These are phyloP conservation scores for Campoletis raptor DNA, from an alignment of 2,888 invertebrate species.

Conservation along the genomic window DNA sequence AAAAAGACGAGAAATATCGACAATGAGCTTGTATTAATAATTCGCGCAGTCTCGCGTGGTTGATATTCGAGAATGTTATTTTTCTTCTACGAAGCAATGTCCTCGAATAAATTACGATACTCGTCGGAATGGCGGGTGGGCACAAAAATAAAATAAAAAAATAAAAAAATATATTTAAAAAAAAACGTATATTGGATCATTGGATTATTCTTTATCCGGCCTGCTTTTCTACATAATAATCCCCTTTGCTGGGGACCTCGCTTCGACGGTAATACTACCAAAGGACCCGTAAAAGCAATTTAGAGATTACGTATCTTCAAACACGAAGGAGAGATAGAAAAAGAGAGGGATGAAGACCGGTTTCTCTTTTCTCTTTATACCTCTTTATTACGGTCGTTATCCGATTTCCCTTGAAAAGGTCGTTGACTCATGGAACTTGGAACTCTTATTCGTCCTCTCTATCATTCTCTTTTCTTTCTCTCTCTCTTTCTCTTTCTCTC, in stretches of 20 bases:
- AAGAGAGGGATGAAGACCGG: conserved; percentile 24
- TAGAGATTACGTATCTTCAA: conserved; percentile 69
- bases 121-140: conserved; percentile 8
- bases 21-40: background rate
- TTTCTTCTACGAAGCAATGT: conserved; percentile 3
- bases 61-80: background rate
- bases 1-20: background rate
- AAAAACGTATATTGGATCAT: conserved; percentile 49
- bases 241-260: conserved; percentile 40
- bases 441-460: background rate
- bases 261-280: conserved; percentile 40
- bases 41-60: conserved; percentile 2
- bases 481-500: conserved; percentile 4
- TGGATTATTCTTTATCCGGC: conserved; percentile 56
- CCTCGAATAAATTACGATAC: conserved; percentile 20
- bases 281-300: conserved; percentile 67
- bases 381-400: conserved; percentile 69
- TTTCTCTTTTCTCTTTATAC: conserved; percentile 61
- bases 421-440: conserved; percentile 49
- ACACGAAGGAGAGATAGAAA: conserved; percentile 55
- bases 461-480: background rate
- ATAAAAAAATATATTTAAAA: background rate
- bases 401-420: conserved; percentile 67
- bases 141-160: background rate
- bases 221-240: conserved; percentile 50